Percentiles rank a stretch among this genome's conserved stretches.
Conservation (phyloP, 2,113 vertebrate genomes). For the Lucifuga dentata region DNA sequence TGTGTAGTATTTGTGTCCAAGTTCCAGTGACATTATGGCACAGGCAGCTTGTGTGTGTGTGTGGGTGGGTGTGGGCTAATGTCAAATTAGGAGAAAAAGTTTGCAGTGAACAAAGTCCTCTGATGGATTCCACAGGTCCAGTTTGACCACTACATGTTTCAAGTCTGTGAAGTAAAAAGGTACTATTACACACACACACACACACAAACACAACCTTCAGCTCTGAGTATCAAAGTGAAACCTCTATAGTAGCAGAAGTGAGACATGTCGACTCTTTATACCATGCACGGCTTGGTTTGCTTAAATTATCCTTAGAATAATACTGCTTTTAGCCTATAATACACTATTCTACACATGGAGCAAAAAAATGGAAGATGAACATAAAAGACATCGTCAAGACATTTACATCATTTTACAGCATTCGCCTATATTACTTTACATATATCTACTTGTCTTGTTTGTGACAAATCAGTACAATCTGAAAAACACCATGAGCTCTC, state of each 20-base stretch:
- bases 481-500: conserved; percentile 64
- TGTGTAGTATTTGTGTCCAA: conserved; percentile 75
- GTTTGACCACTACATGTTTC: conserved; percentile 68
- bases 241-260: conserved; percentile 71
- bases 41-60: conserved; percentile 54
- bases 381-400: conserved; percentile 76
- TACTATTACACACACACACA: conserved; percentile 28
- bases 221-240: conserved; percentile 75
- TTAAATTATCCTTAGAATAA: conserved; percentile 93
- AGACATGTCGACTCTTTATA: conserved; percentile 69
- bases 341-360: conserved; percentile 87
- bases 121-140: conserved; percentile 66
- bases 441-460: conserved; percentile 44
- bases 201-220: conserved; percentile 66
- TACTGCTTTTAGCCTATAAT: conserved; percentile 88
- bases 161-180: conserved; percentile 73
- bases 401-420: conserved; percentile 89
- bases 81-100: conserved; percentile 45
- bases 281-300: conserved; percentile 84
- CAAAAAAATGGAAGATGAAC: conserved; percentile 66
- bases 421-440: conserved; percentile 79
- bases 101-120: conserved; percentile 74
- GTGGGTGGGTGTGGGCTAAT: conserved; percentile 17
- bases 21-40: conserved; percentile 80
- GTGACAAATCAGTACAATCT: conserved; percentile 74